phyloP scores from a whole-genome alignment of 2,113 vertebrate genomes.

The Anoplopoma fimbria region DNA sequence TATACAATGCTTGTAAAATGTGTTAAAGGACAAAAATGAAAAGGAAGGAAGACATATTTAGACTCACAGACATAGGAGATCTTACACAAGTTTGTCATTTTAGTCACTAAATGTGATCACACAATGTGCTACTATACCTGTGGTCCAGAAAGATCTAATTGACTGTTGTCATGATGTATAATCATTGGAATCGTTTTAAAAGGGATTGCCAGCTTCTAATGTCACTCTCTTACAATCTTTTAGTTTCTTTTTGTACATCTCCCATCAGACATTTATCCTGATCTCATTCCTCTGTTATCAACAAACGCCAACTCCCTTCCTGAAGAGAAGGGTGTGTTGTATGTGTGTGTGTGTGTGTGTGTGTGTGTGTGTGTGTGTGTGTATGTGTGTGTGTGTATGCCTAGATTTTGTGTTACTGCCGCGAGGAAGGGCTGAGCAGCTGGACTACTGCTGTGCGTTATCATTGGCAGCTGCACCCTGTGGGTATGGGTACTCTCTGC shows the following conservation, averaged over 20 bases:
- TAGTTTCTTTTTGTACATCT: not conserved
- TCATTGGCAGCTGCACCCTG: constrained; percentile 30
- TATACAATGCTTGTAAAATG: not conserved
- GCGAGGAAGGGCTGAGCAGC: constrained; percentile 34
- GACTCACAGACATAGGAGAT: not conserved
- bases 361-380: not conserved
- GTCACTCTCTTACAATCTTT: not conserved
- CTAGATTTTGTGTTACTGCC: constrained; percentile 22
- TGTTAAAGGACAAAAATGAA: too few species aligned
- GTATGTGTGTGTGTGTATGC: not conserved
- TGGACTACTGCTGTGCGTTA: constrained; percentile 27
- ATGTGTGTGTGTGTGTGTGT: constrained; percentile 21
- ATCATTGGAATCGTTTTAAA: constrained; percentile 10
- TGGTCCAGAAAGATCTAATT: constrained; percentile 18
- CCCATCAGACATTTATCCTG: constrained; percentile 21
- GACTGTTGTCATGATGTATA: constrained; percentile 30
- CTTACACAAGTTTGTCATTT: not conserved
- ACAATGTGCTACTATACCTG: constrained; percentile 19
- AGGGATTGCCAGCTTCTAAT: constrained; percentile 1
- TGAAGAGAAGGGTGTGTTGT: constrained; percentile 28
- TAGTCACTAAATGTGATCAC: constrained; percentile 24
- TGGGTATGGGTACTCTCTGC: constrained; percentile 16
- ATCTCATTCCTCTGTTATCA: constrained; percentile 47
- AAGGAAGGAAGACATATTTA: not conserved
- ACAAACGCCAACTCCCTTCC: constrained; percentile 60